A percentile compares a stretch with the other conserved stretches of the same genome.
Evolutionary conservation across 2,113 vertebrate species (phyloP).

Genomic region (Hipposideros armiger): DNA sequence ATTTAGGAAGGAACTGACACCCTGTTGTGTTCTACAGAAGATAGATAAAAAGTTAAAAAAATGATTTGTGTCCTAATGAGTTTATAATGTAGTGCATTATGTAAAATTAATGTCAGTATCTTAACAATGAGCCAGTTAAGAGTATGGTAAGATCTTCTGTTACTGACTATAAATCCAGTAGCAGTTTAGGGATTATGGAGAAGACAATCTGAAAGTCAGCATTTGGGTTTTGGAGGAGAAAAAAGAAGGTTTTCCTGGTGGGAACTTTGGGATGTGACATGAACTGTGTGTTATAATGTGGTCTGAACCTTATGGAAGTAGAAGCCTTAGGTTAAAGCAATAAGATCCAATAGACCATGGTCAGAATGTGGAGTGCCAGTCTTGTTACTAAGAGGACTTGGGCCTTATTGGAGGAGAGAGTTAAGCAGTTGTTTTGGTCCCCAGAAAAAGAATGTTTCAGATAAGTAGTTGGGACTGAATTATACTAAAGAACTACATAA

Average conservation of each 20-base stretch:
- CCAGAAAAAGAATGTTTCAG: not conserved
- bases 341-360: not conserved
- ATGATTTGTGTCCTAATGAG: not conserved
- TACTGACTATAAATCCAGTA: not conserved
- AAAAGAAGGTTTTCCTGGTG: not conserved
- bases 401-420: not conserved
- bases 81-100: not conserved
- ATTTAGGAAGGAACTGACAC: not conserved
- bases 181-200: not conserved
- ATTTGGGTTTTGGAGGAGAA: not conserved
- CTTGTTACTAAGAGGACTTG: not conserved
- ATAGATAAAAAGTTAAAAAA: not conserved
- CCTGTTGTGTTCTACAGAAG: not conserved
- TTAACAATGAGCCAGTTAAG: not conserved
- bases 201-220: not conserved
- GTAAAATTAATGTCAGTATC: not conserved
- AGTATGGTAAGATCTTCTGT: not conserved
- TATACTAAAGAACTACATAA: conserved; percentile 18
- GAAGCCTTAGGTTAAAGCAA: not conserved
- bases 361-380: not conserved
- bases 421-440: not conserved
- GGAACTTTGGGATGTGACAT: not conserved
- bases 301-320: not conserved
- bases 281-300: not conserved
- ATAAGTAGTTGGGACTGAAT: not conserved